A percentile compares a stretch with the other conserved stretches of the same genome.
Conservation (phyloP, 2,888 invertebrate species). For the Temnothorax rugatulus region DNA sequence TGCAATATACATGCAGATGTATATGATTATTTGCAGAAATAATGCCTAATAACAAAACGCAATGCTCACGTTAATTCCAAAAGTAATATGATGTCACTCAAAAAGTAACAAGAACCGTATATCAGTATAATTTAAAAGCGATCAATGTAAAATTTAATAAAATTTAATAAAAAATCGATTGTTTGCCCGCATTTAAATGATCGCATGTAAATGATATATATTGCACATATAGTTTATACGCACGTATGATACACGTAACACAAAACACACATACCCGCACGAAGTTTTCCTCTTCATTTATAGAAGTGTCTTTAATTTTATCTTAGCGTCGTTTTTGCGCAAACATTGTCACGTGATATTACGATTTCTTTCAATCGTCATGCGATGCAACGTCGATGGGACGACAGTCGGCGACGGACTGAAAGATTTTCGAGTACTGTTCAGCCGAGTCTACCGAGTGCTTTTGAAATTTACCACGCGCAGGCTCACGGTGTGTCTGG, state of each 20-base stretch:
- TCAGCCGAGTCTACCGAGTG: conserved; percentile 6
- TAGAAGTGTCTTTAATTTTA: background rate
- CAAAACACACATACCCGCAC: conserved; percentile 1
- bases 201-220: background rate
- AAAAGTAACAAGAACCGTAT: no score
- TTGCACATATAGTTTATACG: background rate
- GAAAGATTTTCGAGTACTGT: conserved; percentile 13
- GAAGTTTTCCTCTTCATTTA: background rate
- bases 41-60: background rate
- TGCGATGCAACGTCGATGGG: background rate
- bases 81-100: no score
- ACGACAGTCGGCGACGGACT: conserved; percentile 22
- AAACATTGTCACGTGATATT: background rate
- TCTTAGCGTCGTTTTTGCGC: background rate
- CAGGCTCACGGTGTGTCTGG: conserved; percentile 31
- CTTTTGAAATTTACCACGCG: conserved; percentile 53
- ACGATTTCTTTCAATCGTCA: background rate
- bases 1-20: background rate
- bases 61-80: background rate
- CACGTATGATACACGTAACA: background rate
- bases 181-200: background rate
- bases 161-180: conserved; percentile 5
- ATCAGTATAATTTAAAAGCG: background rate
- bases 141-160: background rate
- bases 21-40: no score